Evolutionary conservation across 2,797 vertebrate species (phyloP), one percentile per base, ranked within the genome.

Genomic region (Natrix natrix): DNA sequence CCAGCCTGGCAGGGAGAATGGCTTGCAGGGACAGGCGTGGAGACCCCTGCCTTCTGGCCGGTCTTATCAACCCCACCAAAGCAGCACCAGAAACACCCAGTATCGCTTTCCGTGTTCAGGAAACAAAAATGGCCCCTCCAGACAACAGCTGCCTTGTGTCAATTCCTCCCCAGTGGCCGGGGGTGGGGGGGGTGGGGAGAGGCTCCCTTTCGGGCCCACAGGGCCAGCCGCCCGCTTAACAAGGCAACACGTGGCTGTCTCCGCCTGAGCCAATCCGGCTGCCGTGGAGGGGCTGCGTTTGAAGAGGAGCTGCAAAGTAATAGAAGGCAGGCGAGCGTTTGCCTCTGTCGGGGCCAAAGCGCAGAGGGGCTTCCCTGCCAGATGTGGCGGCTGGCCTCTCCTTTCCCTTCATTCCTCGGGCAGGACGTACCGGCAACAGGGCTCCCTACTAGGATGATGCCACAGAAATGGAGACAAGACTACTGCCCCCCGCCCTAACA

Each of bases 141-240:
- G 54, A 37, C 94, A 92, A 91, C 93, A 95, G 95, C 54, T 94
- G 95, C 88, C 92, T 94, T 95, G 95, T 95, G 14, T 88, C 90
- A 92, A 94, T 95, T 61, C 91, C 94, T 94, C 92, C 59, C 0
- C 89, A 92, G 78, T 37, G 92, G 95, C 48, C 5, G 48, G 48
- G 48, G 6, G 32, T 37, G 32, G 1, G 32, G 88, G 88, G 0
- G 52, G 93, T 94, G 92, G 96, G 86, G 91, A 95, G 43, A n/a
- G 61, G 57, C 78, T 90, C 90, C 0, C 94, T 95, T 95, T 86
- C 94, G 90, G 96, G 96, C 93, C 93, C 94, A 90, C 37, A 0
- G 78, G 88, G 95, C 56, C 59, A 94, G 94, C 95, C n/a, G 1
- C 13, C 13, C 6, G 6, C n/a, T 74, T 16, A 69, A n/a, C 2